Conservation (phyloP, 2,113 vertebrate species). For the Zosterops japonicus region DNA sequence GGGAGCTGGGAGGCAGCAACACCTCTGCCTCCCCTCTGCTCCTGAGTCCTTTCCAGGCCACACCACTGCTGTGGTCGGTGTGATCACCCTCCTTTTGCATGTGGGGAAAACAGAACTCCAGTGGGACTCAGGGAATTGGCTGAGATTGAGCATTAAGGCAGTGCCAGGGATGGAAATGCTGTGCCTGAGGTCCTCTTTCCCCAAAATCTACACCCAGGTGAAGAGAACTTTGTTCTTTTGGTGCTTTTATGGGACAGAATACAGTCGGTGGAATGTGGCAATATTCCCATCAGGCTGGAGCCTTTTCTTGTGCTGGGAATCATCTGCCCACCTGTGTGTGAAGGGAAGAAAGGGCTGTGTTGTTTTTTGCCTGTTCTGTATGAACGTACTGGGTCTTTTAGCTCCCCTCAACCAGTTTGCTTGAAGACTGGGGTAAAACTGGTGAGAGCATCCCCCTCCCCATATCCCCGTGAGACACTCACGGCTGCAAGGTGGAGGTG, state of each 20-base stretch:
- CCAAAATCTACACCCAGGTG: neutral
- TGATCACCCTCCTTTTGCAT: neutral
- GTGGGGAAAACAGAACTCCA: neutral
- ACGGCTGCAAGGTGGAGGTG: neutral
- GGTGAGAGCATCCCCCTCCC: neutral
- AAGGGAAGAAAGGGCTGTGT: neutral
- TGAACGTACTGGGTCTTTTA: neutral
- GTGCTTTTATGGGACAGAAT: neutral
- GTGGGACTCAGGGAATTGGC: neutral
- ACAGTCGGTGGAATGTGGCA: neutral
- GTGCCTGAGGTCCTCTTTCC: neutral
- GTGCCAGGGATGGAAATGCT: neutral
- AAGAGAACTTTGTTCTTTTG: neutral
- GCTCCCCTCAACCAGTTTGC: neutral
- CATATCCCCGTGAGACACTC: rapidly evolving
- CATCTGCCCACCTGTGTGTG: neutral
- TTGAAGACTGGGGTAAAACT: neutral
- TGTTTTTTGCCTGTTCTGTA: neutral
- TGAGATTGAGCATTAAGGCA: neutral
- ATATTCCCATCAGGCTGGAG: neutral
- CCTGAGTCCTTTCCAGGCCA: neutral
- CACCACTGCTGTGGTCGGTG: neutral
- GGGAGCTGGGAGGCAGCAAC: neutral
- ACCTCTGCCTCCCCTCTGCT: neutral
- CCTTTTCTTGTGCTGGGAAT: neutral